These are phyloP conservation scores for Strix aluco DNA, from an alignment of 2,113 vertebrate genomes.

Conservation along the genomic window DNA sequence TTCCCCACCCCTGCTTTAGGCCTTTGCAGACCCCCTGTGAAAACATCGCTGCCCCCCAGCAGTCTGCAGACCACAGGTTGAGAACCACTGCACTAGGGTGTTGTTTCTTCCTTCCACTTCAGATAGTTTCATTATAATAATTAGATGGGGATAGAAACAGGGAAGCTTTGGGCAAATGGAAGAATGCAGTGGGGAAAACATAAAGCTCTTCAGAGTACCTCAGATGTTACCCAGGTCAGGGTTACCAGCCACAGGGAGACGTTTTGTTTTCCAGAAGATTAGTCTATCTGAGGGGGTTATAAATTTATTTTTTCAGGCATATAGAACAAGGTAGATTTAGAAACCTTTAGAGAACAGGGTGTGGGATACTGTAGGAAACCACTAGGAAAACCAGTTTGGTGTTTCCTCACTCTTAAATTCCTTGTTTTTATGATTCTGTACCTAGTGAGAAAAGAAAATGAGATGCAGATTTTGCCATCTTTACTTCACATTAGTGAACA, in stretches of 20 bases:
- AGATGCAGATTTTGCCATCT: neutral
- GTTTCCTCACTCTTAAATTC: neutral
- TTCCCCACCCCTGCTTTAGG: too few relatives aligned
- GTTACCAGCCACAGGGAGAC: rapidly evolving
- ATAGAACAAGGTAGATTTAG: neutral
- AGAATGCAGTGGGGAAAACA: neutral
- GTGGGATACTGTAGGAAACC: neutral
- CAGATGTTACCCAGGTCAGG: neutral
- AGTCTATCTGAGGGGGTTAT: neutral
- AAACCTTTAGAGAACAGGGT: neutral
- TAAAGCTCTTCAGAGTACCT: neutral
- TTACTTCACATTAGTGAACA: neutral
- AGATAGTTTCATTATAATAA: neutral
- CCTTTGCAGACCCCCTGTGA: too few relatives aligned
- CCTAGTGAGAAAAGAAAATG: neutral
- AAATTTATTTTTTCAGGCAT: neutral
- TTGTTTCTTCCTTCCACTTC: neutral
- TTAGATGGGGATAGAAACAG: neutral
- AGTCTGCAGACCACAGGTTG: too few relatives aligned
- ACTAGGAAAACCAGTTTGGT: neutral
- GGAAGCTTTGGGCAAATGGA: neutral
- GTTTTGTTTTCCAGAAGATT: neutral
- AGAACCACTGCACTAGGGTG: too few relatives aligned
- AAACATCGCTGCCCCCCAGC: too few relatives aligned
- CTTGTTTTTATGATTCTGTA: neutral